Percentiles rank a stretch among this genome's conserved stretches.
Evolutionary conservation across 2,113 vertebrate genomes (phyloP).

Genomic region (Colinus virginianus): DNA sequence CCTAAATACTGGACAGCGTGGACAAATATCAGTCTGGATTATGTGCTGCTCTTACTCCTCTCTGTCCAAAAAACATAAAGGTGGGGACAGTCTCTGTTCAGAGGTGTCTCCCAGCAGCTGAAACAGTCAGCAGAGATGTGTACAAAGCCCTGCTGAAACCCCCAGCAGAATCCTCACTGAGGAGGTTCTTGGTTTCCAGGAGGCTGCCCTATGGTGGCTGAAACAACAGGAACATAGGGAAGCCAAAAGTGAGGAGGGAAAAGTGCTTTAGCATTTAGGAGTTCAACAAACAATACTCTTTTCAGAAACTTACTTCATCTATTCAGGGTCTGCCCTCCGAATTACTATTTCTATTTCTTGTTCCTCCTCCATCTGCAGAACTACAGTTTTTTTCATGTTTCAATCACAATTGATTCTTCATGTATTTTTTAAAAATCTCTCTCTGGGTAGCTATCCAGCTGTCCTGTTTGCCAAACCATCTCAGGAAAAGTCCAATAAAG

Average conservation of each 20-base stretch:
- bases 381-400: not conserved
- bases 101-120: not conserved
- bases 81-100: accelerated
- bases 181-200: not conserved
- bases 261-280: not conserved
- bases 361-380: not conserved
- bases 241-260: not conserved
- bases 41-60: accelerated
- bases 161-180: not conserved
- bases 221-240: not conserved
- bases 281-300: not conserved
- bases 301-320: not conserved
- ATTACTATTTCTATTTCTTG: not conserved
- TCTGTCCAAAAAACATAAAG: not conserved
- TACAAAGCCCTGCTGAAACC: not conserved
- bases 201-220: not conserved
- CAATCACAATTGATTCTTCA: not conserved
- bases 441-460: not conserved
- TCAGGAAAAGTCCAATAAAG: not conserved
- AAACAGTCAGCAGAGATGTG: not conserved
- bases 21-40: not conserved
- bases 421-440: not conserved
- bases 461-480: not conserved
- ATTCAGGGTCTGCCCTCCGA: not conserved
- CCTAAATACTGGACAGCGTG: not conserved